Conservation (phyloP, 2,113 vertebrate species). For the Spea bombifrons region DNA sequence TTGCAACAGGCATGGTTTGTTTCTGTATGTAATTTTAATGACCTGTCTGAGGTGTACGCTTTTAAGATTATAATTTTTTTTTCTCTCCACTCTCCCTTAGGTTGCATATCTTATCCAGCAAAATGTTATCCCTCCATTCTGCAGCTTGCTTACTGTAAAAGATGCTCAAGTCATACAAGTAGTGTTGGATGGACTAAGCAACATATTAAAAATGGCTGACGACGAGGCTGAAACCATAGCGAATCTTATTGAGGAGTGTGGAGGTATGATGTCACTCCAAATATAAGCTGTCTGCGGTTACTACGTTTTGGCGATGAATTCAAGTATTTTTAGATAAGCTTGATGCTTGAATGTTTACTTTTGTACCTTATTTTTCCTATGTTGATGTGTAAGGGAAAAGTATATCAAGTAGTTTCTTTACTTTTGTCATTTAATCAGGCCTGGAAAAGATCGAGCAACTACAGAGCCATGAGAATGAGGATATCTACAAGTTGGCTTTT, state of each 20-base stretch:
- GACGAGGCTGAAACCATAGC: slow-evolving; percentile 96
- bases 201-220: slow-evolving; percentile 99
- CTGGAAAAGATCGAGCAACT: slow-evolving; percentile 98
- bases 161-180: slow-evolving; percentile 98
- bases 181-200: slow-evolving; percentile 96
- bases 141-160: slow-evolving; percentile 96
- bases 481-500: slow-evolving; percentile 99
- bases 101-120: slow-evolving; percentile 96
- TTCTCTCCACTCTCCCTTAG: slow-evolving; percentile 55
- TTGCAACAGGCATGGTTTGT: not conserved
- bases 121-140: slow-evolving; percentile 97
- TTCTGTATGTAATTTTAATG: not conserved
- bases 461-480: slow-evolving; percentile 99
- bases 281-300: not conserved
- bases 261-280: slow-evolving; percentile 67
- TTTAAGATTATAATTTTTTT: not conserved
- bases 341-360: too few species aligned
- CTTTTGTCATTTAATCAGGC: slow-evolving; percentile 62
- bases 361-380: not conserved
- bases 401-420: not conserved
- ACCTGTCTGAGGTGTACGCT: not conserved
- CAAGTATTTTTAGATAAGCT: too few species aligned
- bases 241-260: slow-evolving; percentile 97
- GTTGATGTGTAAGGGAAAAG: not conserved
- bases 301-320: too few species aligned